Base-by-base conservation (phyloP, 2,888 invertebrate species). In the Acrobasis consociella region DNA sequence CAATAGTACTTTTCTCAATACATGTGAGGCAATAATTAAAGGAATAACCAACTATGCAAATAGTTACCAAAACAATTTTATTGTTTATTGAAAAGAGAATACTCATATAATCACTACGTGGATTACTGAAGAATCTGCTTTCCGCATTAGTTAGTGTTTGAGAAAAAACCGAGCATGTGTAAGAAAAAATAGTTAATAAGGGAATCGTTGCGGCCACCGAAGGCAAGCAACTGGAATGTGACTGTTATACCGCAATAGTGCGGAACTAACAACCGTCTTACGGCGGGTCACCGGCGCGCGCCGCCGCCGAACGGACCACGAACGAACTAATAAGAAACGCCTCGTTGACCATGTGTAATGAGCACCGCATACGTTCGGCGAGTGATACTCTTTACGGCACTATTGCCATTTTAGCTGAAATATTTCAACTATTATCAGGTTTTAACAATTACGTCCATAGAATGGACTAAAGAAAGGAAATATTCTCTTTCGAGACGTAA, bases 211-310 rank as follows among this genome's bases (percentile, higher is more conserved):
- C 65, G 62, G 63, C 46, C 63, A 63, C 65, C 56, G 66, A 64
- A 65, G 65, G 69, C 72, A 72, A 67, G 72, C 72, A 75, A 76
- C 73, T 73, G 76, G 75, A 74, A 76, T 74, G 71, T 62, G 73
- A 75, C 77, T 72, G 80, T 79, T 77, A 76, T 68, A 67, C 73
- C 72, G 80, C 80, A 80, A 76, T 77, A 78, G 79, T 69, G 81
- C 79, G 79, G 80, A 80, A 83, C 81, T 77, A 80, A 78, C 78
- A 75, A 76, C 72, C 70, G 67, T 66, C 71, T 69, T 65, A 56
- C 51, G 55, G 53, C 58, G 66, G 73, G 73, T 74, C 76, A 71
- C 70, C 73, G 71, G 67, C 70, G 69, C 68, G 62, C 64, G 64
- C 69, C 71, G 70, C 42, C 42, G 11, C 13, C 42, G 42, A 46